Conservation (phyloP, 2,888 invertebrate species). For the Mactromeris polynyma region DNA sequence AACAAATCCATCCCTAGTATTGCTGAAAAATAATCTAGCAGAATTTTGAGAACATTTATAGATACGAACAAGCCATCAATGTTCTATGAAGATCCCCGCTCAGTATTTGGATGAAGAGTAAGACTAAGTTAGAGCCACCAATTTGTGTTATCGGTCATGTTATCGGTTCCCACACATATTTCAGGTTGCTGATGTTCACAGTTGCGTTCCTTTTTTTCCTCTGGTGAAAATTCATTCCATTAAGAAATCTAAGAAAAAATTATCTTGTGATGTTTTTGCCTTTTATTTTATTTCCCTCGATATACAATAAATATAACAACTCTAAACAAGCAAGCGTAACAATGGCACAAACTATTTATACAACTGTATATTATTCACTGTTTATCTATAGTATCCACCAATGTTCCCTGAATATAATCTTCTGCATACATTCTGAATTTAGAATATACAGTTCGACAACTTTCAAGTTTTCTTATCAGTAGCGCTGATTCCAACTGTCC, state of each 20-base stretch:
- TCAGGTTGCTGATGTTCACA: neutral
- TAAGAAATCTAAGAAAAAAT: neutral
- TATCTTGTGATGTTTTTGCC: neutral
- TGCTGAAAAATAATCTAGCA: slow-evolving; percentile 54
- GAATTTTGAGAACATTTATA: neutral
- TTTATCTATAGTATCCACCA: neutral
- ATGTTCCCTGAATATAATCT: neutral
- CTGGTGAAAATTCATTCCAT: neutral
- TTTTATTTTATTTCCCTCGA: neutral
- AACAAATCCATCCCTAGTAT: slow-evolving; percentile 41
- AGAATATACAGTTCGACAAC: too few species aligned
- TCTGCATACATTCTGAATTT: neutral
- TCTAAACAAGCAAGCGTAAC: neutral
- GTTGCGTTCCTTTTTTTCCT: neutral
- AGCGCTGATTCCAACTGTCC: too few species aligned
- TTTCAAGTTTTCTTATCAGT: too few species aligned
- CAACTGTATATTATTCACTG: neutral
- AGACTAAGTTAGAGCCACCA: neutral
- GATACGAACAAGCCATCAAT: neutral
- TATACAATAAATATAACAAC: slow-evolving; percentile 4
- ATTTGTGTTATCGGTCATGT: neutral
- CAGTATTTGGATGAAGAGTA: too few species aligned
- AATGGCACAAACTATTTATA: neutral
- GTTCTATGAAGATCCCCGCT: neutral
- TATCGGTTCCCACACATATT: neutral